These are phyloP conservation scores for Chloropsis hardwickii DNA, from an alignment of 2,113 vertebrate genomes.

Conservation along the genomic window DNA sequence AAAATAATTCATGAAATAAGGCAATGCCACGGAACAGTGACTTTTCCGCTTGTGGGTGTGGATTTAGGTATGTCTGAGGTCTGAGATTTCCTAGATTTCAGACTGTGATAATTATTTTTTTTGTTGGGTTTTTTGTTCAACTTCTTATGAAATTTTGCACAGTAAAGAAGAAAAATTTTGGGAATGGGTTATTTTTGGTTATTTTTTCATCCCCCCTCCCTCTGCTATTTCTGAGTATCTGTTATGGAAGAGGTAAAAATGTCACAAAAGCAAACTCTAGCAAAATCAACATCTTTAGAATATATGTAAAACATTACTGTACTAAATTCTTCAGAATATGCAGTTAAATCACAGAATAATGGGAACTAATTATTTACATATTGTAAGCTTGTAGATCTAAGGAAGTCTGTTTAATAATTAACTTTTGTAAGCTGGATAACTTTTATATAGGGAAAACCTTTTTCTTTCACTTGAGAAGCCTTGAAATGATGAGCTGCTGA, in stretches of 20 bases:
- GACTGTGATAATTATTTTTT: background rate
- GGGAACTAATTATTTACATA: background rate
- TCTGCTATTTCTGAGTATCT: background rate
- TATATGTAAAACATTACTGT: background rate
- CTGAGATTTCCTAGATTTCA: background rate
- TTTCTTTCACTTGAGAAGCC: background rate
- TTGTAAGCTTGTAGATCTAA: background rate
- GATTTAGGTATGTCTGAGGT: background rate
- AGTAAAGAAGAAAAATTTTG: background rate
- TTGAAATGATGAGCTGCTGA: background rate
- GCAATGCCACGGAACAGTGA: background rate
- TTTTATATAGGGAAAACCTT: background rate
- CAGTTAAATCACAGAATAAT: background rate
- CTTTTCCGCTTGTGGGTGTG: background rate
- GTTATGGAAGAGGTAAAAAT: background rate
- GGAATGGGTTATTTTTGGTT: background rate
- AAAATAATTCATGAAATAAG: background rate
- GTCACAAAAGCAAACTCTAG: background rate
- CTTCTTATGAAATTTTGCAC: background rate
- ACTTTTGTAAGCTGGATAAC: background rate
- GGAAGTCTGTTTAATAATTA: background rate
- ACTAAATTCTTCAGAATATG: background rate
- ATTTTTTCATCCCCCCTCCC: accelerated
- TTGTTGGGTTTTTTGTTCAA: background rate
- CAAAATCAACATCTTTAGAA: background rate